Base-by-base conservation (phyloP, 1,140 invertebrate species). In the Achatina immaculata region DNA sequence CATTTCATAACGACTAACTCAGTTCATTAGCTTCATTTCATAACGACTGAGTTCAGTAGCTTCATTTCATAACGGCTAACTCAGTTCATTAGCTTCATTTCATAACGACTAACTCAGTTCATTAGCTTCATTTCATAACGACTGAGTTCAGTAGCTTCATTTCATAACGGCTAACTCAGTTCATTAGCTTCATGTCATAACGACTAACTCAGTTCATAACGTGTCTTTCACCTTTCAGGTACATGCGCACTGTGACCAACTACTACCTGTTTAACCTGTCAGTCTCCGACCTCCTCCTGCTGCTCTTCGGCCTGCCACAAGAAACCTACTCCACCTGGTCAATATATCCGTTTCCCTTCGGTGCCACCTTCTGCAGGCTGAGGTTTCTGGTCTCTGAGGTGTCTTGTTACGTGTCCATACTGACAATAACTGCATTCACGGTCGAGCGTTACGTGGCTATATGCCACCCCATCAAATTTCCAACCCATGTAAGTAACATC, bases 181-280 rank as follows among this genome's bases (percentile, higher is more conserved):
- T n/a, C n/a, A n/a, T n/a, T n/a, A n/a, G n/a, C n/a, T n/a, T n/a
- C n/a, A n/a, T n/a, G n/a, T n/a, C n/a, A n/a, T n/a, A n/a, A n/a
- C n/a, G n/a, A n/a, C n/a, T n/a, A n/a, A n/a, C n/a, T n/a, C n/a
- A n/a, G n/a, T n/a, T n/a, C n/a, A n/a, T n/a, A n/a, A n/a, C n/a
- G n/a, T n/a, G n/a, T n/a, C n/a, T n/a, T n/a, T n/a, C n/a, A n/a
- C 14, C 36, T 38, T 42, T 28, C 76, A 80, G 78, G n/a, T 80
- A 80, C 68, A 80, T 80, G 78, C 43, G 68, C 1, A 80, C 78
- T 9, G 92, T 92, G 14, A 94, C 93, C 68, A 98, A 98, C 90
- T 98, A 96, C 87, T 98, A 98, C 89, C 92, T 98, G 51, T 98
- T 97, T 90, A 96, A 94, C 88, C 92, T 99, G 86, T 97, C 97